Percentiles rank a stretch among this genome's conserved stretches.
phyloP scores from a whole-genome alignment of 2,113 vertebrate species.

The Mesitornis unicolor region DNA sequence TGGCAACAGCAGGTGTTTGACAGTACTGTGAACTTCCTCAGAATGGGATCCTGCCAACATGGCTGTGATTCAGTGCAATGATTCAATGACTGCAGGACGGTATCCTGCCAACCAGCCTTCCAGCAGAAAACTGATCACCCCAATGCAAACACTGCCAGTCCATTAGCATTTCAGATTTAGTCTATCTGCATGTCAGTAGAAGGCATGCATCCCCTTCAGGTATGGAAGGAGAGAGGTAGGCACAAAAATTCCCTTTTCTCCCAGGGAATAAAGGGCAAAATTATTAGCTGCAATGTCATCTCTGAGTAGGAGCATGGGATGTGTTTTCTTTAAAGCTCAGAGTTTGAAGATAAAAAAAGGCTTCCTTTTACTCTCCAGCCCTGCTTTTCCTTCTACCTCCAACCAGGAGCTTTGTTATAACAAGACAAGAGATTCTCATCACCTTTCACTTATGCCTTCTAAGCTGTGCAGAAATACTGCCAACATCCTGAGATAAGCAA shows the following conservation, averaged over 20 bases:
- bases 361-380: background rate
- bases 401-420: conserved; percentile 58
- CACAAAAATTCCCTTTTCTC: conserved; percentile 12
- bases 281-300: conserved; percentile 28
- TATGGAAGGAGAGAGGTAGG: background rate
- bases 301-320: background rate
- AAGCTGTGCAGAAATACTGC: conserved; percentile 51
- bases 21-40: conserved; percentile 78
- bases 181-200: conserved; percentile 41
- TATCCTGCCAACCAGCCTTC: conserved; percentile 69
- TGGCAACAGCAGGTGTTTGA: conserved; percentile 81
- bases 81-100: conserved; percentile 72
- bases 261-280: conserved; percentile 11
- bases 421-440: conserved; percentile 36
- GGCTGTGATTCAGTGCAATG: conserved; percentile 79
- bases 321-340: conserved; percentile 18
- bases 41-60: conserved; percentile 78
- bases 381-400: conserved; percentile 3
- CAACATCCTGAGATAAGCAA: conserved; percentile 29
- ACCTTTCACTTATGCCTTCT: conserved; percentile 57
- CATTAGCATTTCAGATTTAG: conserved; percentile 71
- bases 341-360: background rate
- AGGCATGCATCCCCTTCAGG: conserved; percentile 44
- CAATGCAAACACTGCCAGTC: conserved; percentile 54
- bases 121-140: conserved; percentile 59